Percentiles rank a stretch among this genome's conserved stretches.
phyloP scores from a whole-genome alignment of 2,797 vertebrate species.

The Simalia tracyae region DNA sequence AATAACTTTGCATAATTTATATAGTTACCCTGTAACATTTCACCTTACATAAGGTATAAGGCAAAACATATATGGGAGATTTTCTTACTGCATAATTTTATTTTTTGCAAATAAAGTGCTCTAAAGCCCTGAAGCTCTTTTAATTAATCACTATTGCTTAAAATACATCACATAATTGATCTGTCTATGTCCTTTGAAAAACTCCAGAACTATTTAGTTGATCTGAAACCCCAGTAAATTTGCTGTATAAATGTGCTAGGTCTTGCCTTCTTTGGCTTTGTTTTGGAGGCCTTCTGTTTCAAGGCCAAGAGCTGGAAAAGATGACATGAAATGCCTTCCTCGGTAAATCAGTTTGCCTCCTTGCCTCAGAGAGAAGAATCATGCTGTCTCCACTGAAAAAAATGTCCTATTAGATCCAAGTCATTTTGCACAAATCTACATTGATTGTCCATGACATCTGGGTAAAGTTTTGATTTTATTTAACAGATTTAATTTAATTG shows the following conservation, averaged over 20 bases:
- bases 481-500: not conserved
- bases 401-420: not conserved
- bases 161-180: slow-evolving; percentile 1
- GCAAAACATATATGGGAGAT: slow-evolving; percentile 22
- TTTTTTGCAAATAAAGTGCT: slow-evolving; percentile 34
- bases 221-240: not conserved
- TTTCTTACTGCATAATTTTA: slow-evolving; percentile 43
- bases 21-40: slow-evolving; percentile 50
- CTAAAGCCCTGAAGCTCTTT: slow-evolving; percentile 49
- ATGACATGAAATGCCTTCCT: not conserved
- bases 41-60: slow-evolving; percentile 46
- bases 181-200: not conserved
- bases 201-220: not conserved
- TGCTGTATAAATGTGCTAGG: not conserved
- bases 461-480: not conserved
- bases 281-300: not conserved
- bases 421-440: not conserved
- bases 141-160: not conserved
- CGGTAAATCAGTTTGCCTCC: not conserved
- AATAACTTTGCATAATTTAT: slow-evolving; percentile 63
- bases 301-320: not conserved
- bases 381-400: not conserved
- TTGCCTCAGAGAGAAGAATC: not conserved
- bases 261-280: not conserved
- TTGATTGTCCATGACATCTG: not conserved